Evolutionary conservation across 2,797 vertebrate species (phyloP).

Genomic region (Spinibarbus caldwelli): DNA sequence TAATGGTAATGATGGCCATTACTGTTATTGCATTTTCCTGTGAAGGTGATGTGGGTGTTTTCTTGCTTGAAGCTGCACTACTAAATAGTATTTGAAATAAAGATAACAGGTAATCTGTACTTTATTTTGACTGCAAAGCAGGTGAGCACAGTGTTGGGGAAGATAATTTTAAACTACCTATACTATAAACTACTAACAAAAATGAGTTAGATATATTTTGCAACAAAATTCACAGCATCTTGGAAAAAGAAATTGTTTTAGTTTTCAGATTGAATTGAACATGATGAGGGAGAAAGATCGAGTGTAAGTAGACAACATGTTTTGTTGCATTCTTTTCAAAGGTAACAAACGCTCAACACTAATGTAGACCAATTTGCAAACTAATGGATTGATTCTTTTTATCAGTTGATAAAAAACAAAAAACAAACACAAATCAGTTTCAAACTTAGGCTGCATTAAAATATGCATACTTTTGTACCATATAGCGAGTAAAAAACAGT

Average conservation of each 20-base stretch:
- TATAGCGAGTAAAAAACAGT: not conserved
- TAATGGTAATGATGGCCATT: slow-evolving; percentile 45
- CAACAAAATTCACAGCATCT: not conserved
- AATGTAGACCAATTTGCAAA: not conserved
- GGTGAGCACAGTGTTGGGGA: not conserved
- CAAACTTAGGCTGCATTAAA: not conserved
- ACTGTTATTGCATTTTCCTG: slow-evolving; percentile 30
- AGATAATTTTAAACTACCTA: not conserved
- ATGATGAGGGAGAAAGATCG: not conserved
- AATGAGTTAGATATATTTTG: not conserved
- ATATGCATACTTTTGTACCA: not conserved
- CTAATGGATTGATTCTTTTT: not conserved
- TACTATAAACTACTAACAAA: not conserved
- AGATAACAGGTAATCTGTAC: not conserved
- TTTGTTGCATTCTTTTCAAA: not conserved
- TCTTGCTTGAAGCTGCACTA: not conserved
- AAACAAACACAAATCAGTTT: not conserved
- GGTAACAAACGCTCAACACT: not conserved
- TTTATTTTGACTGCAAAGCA: not conserved
- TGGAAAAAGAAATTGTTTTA: not conserved
- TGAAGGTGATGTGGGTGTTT: slow-evolving; percentile 23
- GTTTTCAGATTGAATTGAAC: not conserved
- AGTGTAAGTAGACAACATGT: not conserved
- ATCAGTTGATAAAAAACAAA: not conserved
- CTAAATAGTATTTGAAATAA: not conserved